Conservation (phyloP, 2,888 invertebrate species). For the Stegana nigrithorax region DNA sequence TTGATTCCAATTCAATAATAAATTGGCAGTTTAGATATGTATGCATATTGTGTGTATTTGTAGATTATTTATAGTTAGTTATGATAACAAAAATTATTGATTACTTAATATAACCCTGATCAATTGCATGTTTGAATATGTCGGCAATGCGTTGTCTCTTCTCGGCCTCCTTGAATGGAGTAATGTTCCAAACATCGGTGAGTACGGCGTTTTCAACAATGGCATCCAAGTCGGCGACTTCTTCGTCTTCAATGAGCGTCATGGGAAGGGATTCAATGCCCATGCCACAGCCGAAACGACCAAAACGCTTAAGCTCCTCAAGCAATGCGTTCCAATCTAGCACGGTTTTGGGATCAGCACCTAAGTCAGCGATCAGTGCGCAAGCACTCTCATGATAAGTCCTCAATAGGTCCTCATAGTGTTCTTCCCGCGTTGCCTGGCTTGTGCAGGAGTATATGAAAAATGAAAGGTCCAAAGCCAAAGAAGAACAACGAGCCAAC, state of each 20-base stretch:
- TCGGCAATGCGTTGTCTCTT: slow-evolving; percentile 75
- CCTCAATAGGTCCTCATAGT: slow-evolving; percentile 71
- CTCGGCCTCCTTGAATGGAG: slow-evolving; percentile 72
- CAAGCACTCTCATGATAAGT: slow-evolving; percentile 74
- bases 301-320: slow-evolving; percentile 69
- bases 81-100: too few species aligned
- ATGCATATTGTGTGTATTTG: too few species aligned
- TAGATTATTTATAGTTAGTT: too few species aligned
- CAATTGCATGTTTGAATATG: slow-evolving; percentile 75
- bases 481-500: slow-evolving; percentile 69
- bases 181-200: slow-evolving; percentile 75
- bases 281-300: slow-evolving; percentile 71
- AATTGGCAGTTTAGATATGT: too few species aligned
- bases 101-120: slow-evolving; percentile 71
- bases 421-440: slow-evolving; percentile 70
- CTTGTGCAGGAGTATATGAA: slow-evolving; percentile 75
- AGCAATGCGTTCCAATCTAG: slow-evolving; percentile 64
- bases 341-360: slow-evolving; percentile 72
- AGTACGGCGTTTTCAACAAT: slow-evolving; percentile 66
- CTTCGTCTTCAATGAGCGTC: slow-evolving; percentile 70
- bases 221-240: slow-evolving; percentile 71
- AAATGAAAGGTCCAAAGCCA: slow-evolving; percentile 68
- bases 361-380: slow-evolving; percentile 71
- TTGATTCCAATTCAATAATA: too few species aligned
- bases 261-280: slow-evolving; percentile 72